Evolutionary conservation across 2,113 vertebrate genomes (phyloP).

Genomic region (Oryzias woworae): DNA sequence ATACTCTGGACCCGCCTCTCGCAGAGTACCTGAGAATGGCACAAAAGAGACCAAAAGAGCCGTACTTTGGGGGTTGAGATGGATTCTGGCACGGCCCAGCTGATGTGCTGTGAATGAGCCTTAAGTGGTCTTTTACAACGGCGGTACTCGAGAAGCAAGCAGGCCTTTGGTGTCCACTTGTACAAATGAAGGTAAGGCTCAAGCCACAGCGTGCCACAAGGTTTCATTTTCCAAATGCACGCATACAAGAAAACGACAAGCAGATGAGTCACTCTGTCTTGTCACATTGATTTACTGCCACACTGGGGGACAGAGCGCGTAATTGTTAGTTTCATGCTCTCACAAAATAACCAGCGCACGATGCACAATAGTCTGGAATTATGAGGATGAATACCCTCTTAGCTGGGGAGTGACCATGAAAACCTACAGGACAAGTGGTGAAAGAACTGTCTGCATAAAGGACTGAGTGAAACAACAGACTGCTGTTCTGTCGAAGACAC

Average conservation of each 20-base stretch:
- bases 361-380: slow-evolving; percentile 40
- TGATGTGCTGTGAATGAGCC: no score
- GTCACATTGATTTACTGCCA: slow-evolving; percentile 57
- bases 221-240: slow-evolving; percentile 61
- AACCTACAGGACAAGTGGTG: slow-evolving; percentile 49
- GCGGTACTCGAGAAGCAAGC: slow-evolving; percentile 14
- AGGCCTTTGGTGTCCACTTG: slow-evolving; percentile 27
- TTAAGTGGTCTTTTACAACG: slow-evolving; percentile 46
- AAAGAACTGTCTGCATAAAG: slow-evolving; percentile 38
- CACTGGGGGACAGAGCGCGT: slow-evolving; percentile 50
- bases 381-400: slow-evolving; percentile 6
- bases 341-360: slow-evolving; percentile 41
- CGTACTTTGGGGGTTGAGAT: no score
- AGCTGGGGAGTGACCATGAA: slow-evolving; percentile 27
- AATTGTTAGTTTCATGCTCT: slow-evolving; percentile 63
- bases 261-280: slow-evolving; percentile 67
- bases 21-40: no score
- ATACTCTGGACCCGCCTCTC: no score
- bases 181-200: slow-evolving; percentile 3
- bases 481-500: slow-evolving; percentile 20
- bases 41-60: no score
- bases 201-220: slow-evolving; percentile 43
- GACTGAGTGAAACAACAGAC: slow-evolving; percentile 26
- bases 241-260: slow-evolving; percentile 52
- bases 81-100: no score